phyloP scores from a whole-genome alignment of 1,140 invertebrate species.

The Drosophila seguyi region DNA sequence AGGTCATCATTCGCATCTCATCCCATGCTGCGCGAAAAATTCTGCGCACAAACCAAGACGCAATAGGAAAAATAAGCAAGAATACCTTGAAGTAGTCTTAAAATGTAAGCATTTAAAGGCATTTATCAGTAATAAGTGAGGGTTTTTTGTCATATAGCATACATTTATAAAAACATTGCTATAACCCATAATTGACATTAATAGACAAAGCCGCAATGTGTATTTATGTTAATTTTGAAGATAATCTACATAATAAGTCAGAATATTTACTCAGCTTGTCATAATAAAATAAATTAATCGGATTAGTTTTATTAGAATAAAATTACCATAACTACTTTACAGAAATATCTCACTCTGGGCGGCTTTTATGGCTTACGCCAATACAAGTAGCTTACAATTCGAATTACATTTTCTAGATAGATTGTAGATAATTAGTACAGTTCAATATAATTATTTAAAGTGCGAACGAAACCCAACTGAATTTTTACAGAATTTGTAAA shows the following conservation, averaged over 20 bases:
- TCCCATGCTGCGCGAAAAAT: conserved; percentile 55
- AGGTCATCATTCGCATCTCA: conserved; percentile 27
- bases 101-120: conserved; percentile 7
- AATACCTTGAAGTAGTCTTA: not conserved
- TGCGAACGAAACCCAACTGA: not conserved
- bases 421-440: not conserved
- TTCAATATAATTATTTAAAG: not conserved
- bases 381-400: not conserved
- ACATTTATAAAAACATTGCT: not conserved
- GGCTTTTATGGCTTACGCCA: not conserved
- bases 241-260: not conserved
- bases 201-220: not conserved
- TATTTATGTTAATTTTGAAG: too few relatives aligned
- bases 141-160: not conserved
- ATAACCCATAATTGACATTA: not conserved
- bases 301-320: conserved; percentile 1
- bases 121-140: not conserved
- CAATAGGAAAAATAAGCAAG: conserved; percentile 30
- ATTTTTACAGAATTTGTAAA: not conserved
- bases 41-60: conserved; percentile 54
- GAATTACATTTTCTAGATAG: too few relatives aligned
- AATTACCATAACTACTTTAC: not conserved
- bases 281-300: conserved; percentile 2
- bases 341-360: too few relatives aligned
- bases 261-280: not conserved